phyloP scores from a whole-genome alignment of 2,113 vertebrate genomes.

The Ammodytes dubius region DNA sequence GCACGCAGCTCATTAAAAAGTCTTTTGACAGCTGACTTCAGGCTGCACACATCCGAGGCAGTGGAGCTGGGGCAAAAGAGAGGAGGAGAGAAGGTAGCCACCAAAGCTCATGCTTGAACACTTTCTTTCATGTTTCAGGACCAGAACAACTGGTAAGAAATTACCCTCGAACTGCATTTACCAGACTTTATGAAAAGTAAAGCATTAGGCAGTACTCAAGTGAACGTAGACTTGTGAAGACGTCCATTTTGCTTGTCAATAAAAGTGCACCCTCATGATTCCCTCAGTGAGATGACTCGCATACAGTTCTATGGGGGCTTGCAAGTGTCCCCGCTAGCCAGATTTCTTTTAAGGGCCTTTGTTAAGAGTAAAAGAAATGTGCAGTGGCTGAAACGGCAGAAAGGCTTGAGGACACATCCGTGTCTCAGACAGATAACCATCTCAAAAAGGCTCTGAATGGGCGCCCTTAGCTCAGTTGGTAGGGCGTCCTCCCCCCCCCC shows the following conservation, averaged over 20 bases:
- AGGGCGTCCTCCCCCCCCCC: no score
- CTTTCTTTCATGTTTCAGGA: slow-evolving; percentile 67
- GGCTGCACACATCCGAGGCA: slow-evolving; percentile 78
- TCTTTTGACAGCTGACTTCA: slow-evolving; percentile 83
- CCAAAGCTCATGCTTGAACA: slow-evolving; percentile 58
- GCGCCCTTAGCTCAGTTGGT: no score
- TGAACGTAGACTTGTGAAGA: background rate
- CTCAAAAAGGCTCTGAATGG: slow-evolving; percentile 35
- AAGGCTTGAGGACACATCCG: slow-evolving; percentile 67
- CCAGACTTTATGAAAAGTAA: slow-evolving; percentile 9
- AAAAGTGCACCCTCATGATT: slow-evolving; percentile 45
- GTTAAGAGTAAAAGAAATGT: slow-evolving; percentile 62
- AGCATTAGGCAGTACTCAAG: background rate
- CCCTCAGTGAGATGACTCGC: slow-evolving; percentile 46
- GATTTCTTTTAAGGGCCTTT: slow-evolving; percentile 65
- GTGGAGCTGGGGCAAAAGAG: slow-evolving; percentile 50
- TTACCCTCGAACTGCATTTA: slow-evolving; percentile 33
- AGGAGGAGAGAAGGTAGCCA: slow-evolving; percentile 44
- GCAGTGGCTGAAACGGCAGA: slow-evolving; percentile 58
- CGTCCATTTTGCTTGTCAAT: slow-evolving; percentile 24
- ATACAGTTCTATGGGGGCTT: slow-evolving; percentile 51
- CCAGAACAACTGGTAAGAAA: slow-evolving; percentile 20
- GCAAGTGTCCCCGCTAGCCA: slow-evolving; percentile 30
- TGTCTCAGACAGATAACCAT: slow-evolving; percentile 76
- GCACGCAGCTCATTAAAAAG: slow-evolving; percentile 77